Evolutionary conservation across 1,140 invertebrate genomes (phyloP), one percentile per base, ranked within the genome.

Genomic region (Bombus balteatus): DNA sequence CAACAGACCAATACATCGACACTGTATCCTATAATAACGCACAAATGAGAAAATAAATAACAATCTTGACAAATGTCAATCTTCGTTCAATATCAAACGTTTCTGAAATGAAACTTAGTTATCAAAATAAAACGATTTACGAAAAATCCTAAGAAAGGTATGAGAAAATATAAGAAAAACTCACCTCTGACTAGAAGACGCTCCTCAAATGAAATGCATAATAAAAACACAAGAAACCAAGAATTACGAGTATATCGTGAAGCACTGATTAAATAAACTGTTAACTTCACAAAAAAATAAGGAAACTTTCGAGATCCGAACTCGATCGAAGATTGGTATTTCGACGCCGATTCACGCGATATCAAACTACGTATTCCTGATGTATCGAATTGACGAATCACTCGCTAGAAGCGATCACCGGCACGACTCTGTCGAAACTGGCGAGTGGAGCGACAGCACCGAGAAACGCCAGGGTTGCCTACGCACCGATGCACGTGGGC

Each of bases 341-440:
- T 59, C 37, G 75, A 74, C 68, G 74, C 47, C 75, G 76, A 81
- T 79, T 37, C 39, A 47, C 71, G 59, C 73, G 70, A 68, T 37
- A 25, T 22, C 15, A 32, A 74, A 13, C 39, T 43, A 65, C 34
- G 41, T 77, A 39, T 39, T n/a, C 0, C 34, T 25, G 13, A 39
- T 18, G n/a, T 47, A 73, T 79, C 6, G n/a, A n/a, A 76, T 43
- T 32, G 75, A 70, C 78, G 74, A 75, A 65, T 65, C 78, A 32
- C 18, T 25, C n/a, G 43, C 1, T 34, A 62, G 32, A 78, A 72
- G 75, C 88, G 81, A 34, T 86, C 89, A 81, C 87, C 89, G 89
- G 81, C 89, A 81, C 87, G 87, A 86, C 89, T 90, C 66, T 79
- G 86, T 86, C 81, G 88, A 90, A 90, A 90, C 89, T 90, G 88